Base-by-base conservation (phyloP, 2,888 invertebrate species). In the Sialis lutaria region DNA sequence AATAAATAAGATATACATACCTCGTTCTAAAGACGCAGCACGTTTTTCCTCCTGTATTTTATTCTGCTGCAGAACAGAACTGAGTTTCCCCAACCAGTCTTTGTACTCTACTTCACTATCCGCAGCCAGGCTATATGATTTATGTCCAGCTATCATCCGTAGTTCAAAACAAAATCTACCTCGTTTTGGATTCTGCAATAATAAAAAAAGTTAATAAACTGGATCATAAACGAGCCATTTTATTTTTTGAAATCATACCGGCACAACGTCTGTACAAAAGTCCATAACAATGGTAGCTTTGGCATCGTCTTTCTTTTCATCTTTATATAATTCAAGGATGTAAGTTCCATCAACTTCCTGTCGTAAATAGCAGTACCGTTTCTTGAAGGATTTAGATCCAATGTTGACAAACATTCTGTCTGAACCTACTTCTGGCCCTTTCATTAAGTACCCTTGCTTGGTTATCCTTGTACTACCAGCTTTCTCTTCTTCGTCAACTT, bases 241-340 rank as follows among this genome's bases (percentile, higher is more conserved):
- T 6, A 42, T 12, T 39, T 35, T 40, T 33, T 31, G 42, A 30
- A 30, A 44, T 62, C 65, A 63, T 65, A 84, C 85, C 72, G 82
- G 80, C 49, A 85, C 77, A 56, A 92, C 88, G 63, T 90, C 89
- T 2, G 83, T 83, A 60, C 91, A 92, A 67, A 90, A 88, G 64
- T 93, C 92, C 82, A 93, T 84, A 53, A 89, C 90, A 61, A 93
- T 86, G 34, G 90, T 85, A 53, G 88, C 81, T 68, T 92, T 92
- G 1, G 88, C 84, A 57, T 93, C 92, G 31, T 79, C 79, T 66
- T 88, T 90, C 61, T 85, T 84, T 51, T 92, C 91, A 65, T 93
- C 93, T 68, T 93, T 93, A 64, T 88, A 88, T 55, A 93, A 75
- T 67, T 92, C 91, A 46, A 93, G 71, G 58, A 89, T 85, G 58